Evolutionary conservation across 35 echinoderm and acorn worm species (phyloP), one percentile per base, ranked within the genome.

Genomic region (Diadema setosum): DNA sequence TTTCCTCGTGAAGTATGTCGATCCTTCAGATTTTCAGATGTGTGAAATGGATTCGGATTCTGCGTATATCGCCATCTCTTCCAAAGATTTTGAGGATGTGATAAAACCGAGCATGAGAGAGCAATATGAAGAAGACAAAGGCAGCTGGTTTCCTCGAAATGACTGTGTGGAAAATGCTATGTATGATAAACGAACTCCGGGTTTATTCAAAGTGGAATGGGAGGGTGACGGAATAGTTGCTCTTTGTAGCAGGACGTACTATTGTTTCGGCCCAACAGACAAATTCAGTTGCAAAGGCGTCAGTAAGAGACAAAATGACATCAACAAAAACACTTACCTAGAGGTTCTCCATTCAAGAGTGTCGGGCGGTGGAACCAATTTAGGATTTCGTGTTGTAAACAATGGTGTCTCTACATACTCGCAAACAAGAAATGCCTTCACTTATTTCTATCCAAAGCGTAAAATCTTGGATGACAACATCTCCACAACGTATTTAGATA

Each of bases 31-130:
- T 46, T 93, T 93, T 52, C 86, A 93, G 32, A 82, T 83, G 46
- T 89, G 85, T 48, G 59, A 93, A 42, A 89, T 93, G 88, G 93
- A 90, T 50, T 91, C 93, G 5, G 93, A 94, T 44, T 91, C 88
- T 15, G 83, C 88, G 17, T 94, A 94, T 48, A 91, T 91, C 27
- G 82, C 93, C 46, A 91, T 94, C 34, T 44, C 88, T 1, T 81
- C 43, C 2, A 26, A 85, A 7, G 33, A 27, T 1, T 42, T 93
- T 14, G 93, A 91, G 15, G n/a, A 76, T 8, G 42, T 94, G 12
- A 87, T 94, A 39, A 94, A 86, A 90, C 83, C 88, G 32, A 26
- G 55, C 0, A 29, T 92, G 70, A 33, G 20, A 41, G 34, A 48
- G 17, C 45, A 29, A 7, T 92, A 88, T 42, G 21, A 87, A 70